phyloP scores from a whole-genome alignment of 2,888 invertebrate species.

The Imbricaverruca yamaguchii region DNA sequence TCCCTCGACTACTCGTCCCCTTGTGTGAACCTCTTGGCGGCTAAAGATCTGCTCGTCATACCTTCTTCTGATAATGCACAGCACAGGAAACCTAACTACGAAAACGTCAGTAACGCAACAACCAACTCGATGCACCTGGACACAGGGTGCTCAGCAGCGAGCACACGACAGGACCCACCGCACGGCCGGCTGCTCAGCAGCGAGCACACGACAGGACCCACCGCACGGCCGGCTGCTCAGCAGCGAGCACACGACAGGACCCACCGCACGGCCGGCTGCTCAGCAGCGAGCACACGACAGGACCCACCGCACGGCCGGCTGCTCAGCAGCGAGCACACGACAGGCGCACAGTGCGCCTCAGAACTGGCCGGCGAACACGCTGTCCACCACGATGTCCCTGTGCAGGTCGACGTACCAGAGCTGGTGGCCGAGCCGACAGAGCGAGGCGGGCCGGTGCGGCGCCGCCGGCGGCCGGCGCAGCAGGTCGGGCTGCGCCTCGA shows the following conservation, averaged over 20 bases:
- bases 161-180: conserved; percentile 33
- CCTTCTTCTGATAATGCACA: too few species aligned
- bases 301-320: conserved; percentile 34
- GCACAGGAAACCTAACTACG: too few species aligned
- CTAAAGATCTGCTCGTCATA: too few species aligned
- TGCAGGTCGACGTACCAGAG: conserved; percentile 7
- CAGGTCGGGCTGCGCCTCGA: conserved; percentile 26
- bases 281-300: conserved; percentile 32
- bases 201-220: conserved; percentile 32
- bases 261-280: conserved; percentile 34
- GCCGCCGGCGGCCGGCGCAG: background rate
- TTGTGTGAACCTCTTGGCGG: too few species aligned
- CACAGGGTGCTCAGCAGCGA: conserved; percentile 2
- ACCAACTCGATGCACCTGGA: too few species aligned
- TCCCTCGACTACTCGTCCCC: too few species aligned
- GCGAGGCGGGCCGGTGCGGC: background rate
- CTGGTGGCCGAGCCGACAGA: background rate
- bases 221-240: conserved; percentile 35
- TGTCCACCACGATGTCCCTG: background rate
- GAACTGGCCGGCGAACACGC: background rate
- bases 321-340: conserved; percentile 34
- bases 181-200: conserved; percentile 35
- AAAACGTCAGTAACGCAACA: too few species aligned
- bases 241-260: conserved; percentile 32
- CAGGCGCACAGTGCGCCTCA: background rate